A percentile compares a stretch with the other conserved stretches of the same genome.
phyloP scores from a whole-genome alignment of 2,797 vertebrate species.

The Chaetophractus vellerosus region DNA sequence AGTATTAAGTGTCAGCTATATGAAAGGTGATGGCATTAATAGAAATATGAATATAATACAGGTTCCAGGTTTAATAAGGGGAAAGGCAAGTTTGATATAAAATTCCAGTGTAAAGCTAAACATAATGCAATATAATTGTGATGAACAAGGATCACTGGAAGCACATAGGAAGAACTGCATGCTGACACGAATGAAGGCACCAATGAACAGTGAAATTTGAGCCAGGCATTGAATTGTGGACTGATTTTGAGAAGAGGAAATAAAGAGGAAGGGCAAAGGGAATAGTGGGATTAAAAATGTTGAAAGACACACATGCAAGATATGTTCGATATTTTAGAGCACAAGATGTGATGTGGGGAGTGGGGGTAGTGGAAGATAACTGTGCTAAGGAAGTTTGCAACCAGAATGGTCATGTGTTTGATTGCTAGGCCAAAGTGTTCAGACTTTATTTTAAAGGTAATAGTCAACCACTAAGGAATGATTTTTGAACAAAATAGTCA shows the following conservation, averaged over 20 bases:
- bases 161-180: not conserved
- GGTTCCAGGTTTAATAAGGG: not conserved
- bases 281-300: not conserved
- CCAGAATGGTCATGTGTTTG: not conserved
- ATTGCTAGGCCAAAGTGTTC: not conserved
- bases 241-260: not conserved
- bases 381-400: not conserved
- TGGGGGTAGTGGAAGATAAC: too few relatives aligned
- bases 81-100: not conserved
- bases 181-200: not conserved
- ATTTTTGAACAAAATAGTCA: not conserved
- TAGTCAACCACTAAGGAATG: not conserved
- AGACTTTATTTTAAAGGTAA: constrained; percentile 36
- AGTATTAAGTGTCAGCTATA: not conserved
- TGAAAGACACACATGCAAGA: not conserved
- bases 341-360: not conserved
- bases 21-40: not conserved
- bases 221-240: not conserved
- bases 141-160: not conserved
- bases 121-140: not conserved
- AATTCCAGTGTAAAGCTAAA: not conserved
- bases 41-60: not conserved
- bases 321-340: not conserved
- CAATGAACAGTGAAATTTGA: not conserved
- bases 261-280: not conserved